Base-by-base conservation (phyloP, 2,888 invertebrate genomes). In the Heliothis peltigera region DNA sequence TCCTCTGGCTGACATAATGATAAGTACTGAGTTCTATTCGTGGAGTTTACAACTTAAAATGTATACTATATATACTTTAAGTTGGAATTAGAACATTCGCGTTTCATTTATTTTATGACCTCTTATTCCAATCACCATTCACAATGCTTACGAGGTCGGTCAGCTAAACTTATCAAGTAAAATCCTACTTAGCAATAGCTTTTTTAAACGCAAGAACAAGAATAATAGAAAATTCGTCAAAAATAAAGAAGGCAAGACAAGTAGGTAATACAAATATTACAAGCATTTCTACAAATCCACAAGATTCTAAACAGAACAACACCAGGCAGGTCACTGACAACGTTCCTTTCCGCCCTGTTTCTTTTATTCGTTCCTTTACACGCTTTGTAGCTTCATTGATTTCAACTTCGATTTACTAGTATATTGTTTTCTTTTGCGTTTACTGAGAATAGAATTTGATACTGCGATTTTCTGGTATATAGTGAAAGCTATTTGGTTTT, bases 401-500 rank as follows among this genome's bases (percentile, higher is more conserved):
- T 68, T 54, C 28, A 71, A 77, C 49, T 68, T 70, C 46, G 47
- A 25, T 46, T 19, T 65, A 70, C 51, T 57, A 15, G n/a, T 64
- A 28, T 63, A 64, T 73, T 64, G 66, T 63, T 77, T 73, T 59
- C 56, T 68, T 59, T 58, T 51, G 49, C 51, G 25, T 53, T 44
- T 58, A 28, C 6, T 59, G 19, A 46, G 53, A 62, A 57, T 46
- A 44, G 48, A 15, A 59, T 52, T 58, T 42, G 19, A 55, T 53
- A 59, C 59, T 52, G 25, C 43, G 43, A 56, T 51, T 69, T 58
- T 70, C 6, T 17, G 7, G 49, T 42, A 44, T 7, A 6, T 5
- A 39, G 22, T 32, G 8, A 32, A 46, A 8, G 22, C 22, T 21
- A 49, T 62, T 61, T 42, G 28, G n/a, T 48, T 52, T 65, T 59